phyloP scores from a whole-genome alignment of 2,797 vertebrate genomes.

The Propithecus perrieri region DNA sequence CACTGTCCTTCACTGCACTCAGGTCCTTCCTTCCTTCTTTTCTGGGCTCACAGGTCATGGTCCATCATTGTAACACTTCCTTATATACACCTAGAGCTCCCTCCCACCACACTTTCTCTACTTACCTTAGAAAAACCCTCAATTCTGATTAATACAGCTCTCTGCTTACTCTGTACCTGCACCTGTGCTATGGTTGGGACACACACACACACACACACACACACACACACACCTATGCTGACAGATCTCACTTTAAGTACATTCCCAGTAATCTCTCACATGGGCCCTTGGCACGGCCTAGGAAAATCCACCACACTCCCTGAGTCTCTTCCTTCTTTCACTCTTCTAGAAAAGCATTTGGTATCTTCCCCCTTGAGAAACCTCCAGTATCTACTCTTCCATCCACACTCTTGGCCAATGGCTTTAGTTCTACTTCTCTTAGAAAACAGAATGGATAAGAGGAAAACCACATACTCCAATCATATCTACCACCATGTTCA shows the following conservation, averaged over 20 bases:
- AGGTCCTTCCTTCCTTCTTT: neutral
- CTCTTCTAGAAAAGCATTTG: neutral
- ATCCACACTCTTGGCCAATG: neutral
- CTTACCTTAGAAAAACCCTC: neutral
- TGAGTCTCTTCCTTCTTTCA: neutral
- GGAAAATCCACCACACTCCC: neutral
- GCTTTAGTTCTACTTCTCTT: slow-evolving; percentile 5
- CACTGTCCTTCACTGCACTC: neutral
- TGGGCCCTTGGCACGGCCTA: neutral
- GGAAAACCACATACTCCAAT: neutral
- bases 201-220: neutral
- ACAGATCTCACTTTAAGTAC: neutral
- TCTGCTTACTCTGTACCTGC: neutral
- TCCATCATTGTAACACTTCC: neutral
- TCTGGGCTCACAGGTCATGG: neutral
- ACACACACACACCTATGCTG: neutral
- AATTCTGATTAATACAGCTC: neutral
- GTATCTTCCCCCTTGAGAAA: neutral
- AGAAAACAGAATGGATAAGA: neutral
- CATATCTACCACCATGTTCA: neutral
- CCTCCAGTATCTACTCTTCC: neutral
- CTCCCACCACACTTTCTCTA: neutral
- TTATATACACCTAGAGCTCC: neutral
- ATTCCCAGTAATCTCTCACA: neutral
- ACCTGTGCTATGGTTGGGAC: neutral